Evolutionary conservation across 2,113 vertebrate genomes (phyloP).

Genomic region (Elachura formosa): DNA sequence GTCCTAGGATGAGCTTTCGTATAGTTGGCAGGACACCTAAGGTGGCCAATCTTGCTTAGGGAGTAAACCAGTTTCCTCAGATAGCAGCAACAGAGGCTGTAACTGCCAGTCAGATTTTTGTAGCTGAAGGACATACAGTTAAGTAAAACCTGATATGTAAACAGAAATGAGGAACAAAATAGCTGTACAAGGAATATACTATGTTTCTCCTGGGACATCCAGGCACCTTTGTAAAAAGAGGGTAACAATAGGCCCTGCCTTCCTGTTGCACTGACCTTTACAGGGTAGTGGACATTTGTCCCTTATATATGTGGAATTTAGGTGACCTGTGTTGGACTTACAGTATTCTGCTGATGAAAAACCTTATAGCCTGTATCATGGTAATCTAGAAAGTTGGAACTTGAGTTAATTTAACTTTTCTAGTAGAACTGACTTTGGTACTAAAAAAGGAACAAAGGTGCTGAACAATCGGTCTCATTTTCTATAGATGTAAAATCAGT

Average conservation of each 20-base stretch:
- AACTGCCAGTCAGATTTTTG: not conserved
- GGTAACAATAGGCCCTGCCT: not conserved
- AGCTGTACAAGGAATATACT: not conserved
- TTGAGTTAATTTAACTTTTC: too few relatives aligned
- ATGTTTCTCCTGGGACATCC: not conserved
- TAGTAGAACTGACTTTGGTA: not conserved
- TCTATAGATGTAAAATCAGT: not conserved
- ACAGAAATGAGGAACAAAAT: not conserved
- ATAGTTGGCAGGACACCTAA: not conserved
- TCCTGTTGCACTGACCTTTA: not conserved
- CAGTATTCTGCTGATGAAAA: not conserved
- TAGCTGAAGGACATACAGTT: not conserved
- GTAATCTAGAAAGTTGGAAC: not conserved
- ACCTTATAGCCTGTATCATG: rapidly evolving
- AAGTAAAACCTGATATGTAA: not conserved
- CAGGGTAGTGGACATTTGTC: rapidly evolving
- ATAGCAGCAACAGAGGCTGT: not conserved
- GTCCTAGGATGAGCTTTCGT: not conserved
- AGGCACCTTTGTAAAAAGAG: not conserved
- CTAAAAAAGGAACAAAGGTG: not conserved
- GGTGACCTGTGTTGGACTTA: not conserved
- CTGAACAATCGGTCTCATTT: not conserved
- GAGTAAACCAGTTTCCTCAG: not conserved
- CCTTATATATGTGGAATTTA: not conserved
- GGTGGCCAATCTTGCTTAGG: not conserved